These are phyloP conservation scores for Progne subis DNA, from an alignment of 2,113 vertebrate genomes.

Conservation along the genomic window DNA sequence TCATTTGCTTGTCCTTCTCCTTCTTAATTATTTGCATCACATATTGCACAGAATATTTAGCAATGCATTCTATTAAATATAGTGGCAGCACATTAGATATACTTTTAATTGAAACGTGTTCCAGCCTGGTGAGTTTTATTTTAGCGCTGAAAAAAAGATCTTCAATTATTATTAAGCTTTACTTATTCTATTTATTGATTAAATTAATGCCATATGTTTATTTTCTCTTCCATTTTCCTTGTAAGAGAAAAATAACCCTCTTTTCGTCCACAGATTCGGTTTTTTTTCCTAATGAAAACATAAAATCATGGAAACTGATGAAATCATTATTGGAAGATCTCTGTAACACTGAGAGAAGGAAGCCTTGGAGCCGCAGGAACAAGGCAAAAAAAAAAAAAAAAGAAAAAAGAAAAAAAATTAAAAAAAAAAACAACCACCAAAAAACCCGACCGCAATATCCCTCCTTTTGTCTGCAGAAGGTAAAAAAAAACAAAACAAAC, in stretches of 20 bases:
- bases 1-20: neutral
- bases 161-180: constrained; percentile 7
- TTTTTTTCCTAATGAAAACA: neutral
- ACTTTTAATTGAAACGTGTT: constrained; percentile 49
- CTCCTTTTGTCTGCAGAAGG: too few species aligned
- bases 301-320: neutral
- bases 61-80: constrained; percentile 16
- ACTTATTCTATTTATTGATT: neutral
- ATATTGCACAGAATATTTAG: constrained; percentile 22
- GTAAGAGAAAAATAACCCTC: neutral
- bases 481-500: too few species aligned
- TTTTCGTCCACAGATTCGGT: neutral
- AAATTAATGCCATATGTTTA: neutral
- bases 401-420: too few species aligned
- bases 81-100: constrained; percentile 35
- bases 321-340: neutral
- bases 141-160: constrained; percentile 9
- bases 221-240: neutral
- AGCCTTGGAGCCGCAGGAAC: rapidly evolving
- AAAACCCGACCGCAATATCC: too few species aligned
- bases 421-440: too few species aligned
- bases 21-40: constrained; percentile 17
- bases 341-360: neutral
- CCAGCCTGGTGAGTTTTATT: constrained; percentile 1
- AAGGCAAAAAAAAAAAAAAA: too few species aligned